Evolutionary conservation across 2,113 vertebrate species (phyloP), one percentile per base, ranked within the genome.

Genomic region (Coracopsis vasa): DNA sequence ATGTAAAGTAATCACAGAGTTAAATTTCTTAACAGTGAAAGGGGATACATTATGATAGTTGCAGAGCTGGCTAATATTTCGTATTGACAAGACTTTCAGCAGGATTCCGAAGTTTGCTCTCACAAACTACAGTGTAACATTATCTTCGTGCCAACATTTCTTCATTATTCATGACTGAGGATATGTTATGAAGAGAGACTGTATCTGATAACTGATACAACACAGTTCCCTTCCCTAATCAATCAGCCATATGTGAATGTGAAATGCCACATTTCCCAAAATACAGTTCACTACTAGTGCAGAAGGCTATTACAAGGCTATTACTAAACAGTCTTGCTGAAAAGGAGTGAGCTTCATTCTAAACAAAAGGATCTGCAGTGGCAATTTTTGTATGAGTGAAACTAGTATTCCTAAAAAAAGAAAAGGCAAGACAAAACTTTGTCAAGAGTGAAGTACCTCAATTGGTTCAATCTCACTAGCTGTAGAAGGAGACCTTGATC

Each of bases 391-490:
- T 12, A 53, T 11, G 28, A 87, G 35, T 78, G 64, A 92, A 93
- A 95, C 47, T 48, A 29, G 58, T 88, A 92, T 27, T 89, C 9
- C 9, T 23, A 45, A 23, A n/a, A 58, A 35, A 37, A 27, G 17
- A 58, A n/a, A 65, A 39, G 44, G 33, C 33, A 58, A 2, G 2
- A 33, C 27, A 54, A 39, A 19, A 23, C 67, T 41, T 47, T 51
- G 23, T 93, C 62, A 93, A 66, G 13, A 35, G 33, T 50, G 23
- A 82, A 93, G 97, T 97, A 99, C 99, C 99, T 99, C 99, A 13
- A 98, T 98, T 18, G 99, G 98, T 96, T 99, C 99, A 97, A 99
- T 97, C 91, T 99, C 99, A 81, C 99, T 99, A 88, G 99, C 98
- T 90, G 98, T 99, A 95, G 99, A 99, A 64, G 99, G 99, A 42